Percentiles rank a stretch among this genome's conserved stretches.
phyloP scores from a whole-genome alignment of 2,888 invertebrate species.

The Melieria omissa region DNA sequence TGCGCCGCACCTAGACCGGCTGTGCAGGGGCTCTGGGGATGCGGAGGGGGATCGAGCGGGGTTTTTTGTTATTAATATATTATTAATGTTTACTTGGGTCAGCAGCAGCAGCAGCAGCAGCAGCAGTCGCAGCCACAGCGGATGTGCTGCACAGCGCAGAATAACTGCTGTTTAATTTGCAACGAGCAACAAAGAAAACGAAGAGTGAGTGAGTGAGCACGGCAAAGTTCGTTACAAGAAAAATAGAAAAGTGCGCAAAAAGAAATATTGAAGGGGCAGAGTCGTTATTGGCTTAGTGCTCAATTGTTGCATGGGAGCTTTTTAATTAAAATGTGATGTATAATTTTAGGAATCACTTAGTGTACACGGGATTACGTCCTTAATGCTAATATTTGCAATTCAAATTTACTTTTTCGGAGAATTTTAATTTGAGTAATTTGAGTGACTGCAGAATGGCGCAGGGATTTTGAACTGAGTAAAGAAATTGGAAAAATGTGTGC shows the following conservation, averaged over 20 bases:
- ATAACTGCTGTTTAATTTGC: not conserved
- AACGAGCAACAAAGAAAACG: not conserved
- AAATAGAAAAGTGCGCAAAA: constrained; percentile 14
- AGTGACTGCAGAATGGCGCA: too few relatives aligned
- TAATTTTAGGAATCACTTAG: constrained; percentile 7
- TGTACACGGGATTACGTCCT: too few relatives aligned
- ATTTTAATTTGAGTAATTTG: too few relatives aligned
- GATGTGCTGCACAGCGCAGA: not conserved
- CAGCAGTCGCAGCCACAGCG: not conserved
- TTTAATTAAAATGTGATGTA: constrained; percentile 32
- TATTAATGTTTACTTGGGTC: constrained; percentile 62
- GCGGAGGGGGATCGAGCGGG: not conserved
- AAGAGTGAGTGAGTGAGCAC: not conserved
- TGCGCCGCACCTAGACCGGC: not conserved
- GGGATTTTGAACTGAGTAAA: too few relatives aligned
- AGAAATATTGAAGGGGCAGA: not conserved
- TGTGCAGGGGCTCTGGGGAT: not conserved
- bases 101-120: constrained; percentile 24
- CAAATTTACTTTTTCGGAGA: too few relatives aligned
- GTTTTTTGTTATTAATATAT: constrained; percentile 55
- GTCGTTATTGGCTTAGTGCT: not conserved
- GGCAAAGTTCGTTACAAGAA: not conserved
- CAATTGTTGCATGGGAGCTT: constrained; percentile 24
- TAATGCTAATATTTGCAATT: too few relatives aligned
- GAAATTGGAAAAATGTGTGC: too few relatives aligned